Evolutionary conservation across 2,113 vertebrate species (phyloP).

Genomic region (Nanorana parkeri): DNA sequence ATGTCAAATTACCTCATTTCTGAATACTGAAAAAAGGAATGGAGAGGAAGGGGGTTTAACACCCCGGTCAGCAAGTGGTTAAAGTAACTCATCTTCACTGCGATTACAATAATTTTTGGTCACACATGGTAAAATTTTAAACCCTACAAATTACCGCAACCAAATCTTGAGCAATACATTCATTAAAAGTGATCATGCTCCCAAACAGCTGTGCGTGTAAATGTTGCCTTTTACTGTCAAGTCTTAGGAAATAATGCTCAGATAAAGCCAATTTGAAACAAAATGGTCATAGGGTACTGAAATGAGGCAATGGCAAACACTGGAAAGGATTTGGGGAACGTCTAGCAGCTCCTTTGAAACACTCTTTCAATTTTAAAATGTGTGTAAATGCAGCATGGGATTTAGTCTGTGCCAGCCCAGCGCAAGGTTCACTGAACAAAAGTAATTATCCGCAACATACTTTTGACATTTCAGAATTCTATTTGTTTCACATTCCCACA

Average conservation of each 20-base stretch:
- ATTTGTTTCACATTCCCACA: conserved; percentile 41
- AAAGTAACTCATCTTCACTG: no score
- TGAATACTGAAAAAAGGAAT: no score
- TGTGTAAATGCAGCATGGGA: conserved; percentile 17
- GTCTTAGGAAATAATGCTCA: neutral
- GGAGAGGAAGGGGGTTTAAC: no score
- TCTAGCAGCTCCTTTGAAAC: conserved; percentile 3
- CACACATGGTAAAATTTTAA: no score
- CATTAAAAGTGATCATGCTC: neutral
- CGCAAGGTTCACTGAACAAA: conserved; percentile 39
- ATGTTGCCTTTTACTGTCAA: neutral
- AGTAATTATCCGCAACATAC: conserved; percentile 51
- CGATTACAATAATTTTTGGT: no score
- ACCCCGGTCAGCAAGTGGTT: no score
- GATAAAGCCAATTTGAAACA: neutral
- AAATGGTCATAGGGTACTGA: neutral
- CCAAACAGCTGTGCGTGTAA: neutral
- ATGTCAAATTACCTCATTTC: no score
- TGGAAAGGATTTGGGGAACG: neutral
- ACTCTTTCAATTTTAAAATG: conserved; percentile 4
- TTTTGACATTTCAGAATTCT: conserved; percentile 50
- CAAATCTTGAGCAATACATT: no score
- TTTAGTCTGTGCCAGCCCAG: conserved; percentile 16
- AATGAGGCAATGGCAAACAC: neutral
- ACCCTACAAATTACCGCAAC: no score